Conservation (phyloP, 2,797 vertebrate species). For the Telmatherina bonti region DNA sequence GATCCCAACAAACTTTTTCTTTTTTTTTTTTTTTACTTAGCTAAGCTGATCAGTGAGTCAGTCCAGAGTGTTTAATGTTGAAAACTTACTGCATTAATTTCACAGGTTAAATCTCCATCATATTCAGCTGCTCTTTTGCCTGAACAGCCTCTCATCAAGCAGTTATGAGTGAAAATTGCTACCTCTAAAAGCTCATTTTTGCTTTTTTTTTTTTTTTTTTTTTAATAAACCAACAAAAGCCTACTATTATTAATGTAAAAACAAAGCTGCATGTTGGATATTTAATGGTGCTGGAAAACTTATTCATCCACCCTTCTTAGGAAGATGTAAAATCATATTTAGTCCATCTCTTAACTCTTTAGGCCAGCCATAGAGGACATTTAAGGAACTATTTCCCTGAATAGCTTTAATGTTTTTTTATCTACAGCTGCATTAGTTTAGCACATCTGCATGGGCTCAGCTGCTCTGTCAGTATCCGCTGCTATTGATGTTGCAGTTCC, state of each 20-base stretch:
- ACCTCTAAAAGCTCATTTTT: slow-evolving; percentile 24
- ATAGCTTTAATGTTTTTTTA: slow-evolving; percentile 13
- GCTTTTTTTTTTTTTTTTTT: slow-evolving; percentile 8
- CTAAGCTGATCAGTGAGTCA: background rate
- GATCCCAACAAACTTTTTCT: too few relatives aligned
- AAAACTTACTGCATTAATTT: background rate
- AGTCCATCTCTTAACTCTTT: slow-evolving; percentile 12
- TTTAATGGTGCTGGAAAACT: slow-evolving; percentile 17
- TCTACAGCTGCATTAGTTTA: slow-evolving; percentile 29
- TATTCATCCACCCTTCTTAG: slow-evolving; percentile 19
- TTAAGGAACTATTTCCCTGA: background rate
- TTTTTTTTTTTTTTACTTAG: background rate
- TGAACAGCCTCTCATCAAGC: slow-evolving; percentile 14
- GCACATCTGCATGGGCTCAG: slow-evolving; percentile 11
- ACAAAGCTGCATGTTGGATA: background rate
- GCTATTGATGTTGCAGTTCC: slow-evolving; percentile 52
- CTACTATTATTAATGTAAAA: slow-evolving; percentile 22
- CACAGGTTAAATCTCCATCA: slow-evolving; percentile 3
- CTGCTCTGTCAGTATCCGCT: slow-evolving; percentile 28
- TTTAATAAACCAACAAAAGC: background rate
- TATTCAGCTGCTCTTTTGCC: background rate
- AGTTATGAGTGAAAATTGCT: slow-evolving; percentile 20
- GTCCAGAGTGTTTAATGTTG: background rate
- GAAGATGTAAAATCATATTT: slow-evolving; percentile 13
- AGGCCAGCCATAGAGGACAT: background rate